Evolutionary conservation across 2,888 invertebrate species (phyloP).

Genomic region (Dryobota labecula): DNA sequence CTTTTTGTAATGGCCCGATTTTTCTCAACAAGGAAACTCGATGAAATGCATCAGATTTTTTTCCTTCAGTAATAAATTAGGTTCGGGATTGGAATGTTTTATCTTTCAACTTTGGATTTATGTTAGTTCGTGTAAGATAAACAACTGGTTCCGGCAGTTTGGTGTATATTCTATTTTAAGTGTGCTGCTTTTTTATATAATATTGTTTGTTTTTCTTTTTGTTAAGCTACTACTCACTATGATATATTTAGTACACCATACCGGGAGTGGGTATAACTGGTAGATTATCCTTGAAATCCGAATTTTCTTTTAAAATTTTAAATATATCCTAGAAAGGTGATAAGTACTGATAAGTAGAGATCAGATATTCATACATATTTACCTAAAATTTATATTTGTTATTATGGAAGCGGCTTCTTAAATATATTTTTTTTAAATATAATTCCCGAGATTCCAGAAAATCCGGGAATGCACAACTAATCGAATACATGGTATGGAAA

Average conservation of each 20-base stretch:
- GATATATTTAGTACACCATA: constrained; percentile 11
- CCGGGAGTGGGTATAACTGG: background rate
- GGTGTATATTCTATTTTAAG: constrained; percentile 46
- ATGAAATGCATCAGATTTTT: constrained; percentile 79
- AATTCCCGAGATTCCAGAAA: too few relatives aligned
- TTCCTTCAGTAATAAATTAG: constrained; percentile 80
- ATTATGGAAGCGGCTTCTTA: too few relatives aligned
- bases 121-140: constrained; percentile 55
- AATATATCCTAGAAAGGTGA: too few relatives aligned
- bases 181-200: constrained; percentile 19
- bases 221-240: background rate
- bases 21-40: constrained; percentile 85
- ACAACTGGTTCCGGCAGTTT: constrained; percentile 49
- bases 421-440: too few relatives aligned
- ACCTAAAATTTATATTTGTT: too few relatives aligned
- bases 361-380: too few relatives aligned
- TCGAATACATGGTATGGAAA: too few relatives aligned
- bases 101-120: constrained; percentile 68
- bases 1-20: constrained; percentile 84
- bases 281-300: background rate
- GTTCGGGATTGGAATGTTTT: constrained; percentile 78
- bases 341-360: too few relatives aligned
- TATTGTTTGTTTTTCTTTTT: constrained; percentile 24
- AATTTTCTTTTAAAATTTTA: too few relatives aligned
- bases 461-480: too few relatives aligned